phyloP scores from a whole-genome alignment of 1,140 invertebrate genomes.

The Potamilus streckersoni region DNA sequence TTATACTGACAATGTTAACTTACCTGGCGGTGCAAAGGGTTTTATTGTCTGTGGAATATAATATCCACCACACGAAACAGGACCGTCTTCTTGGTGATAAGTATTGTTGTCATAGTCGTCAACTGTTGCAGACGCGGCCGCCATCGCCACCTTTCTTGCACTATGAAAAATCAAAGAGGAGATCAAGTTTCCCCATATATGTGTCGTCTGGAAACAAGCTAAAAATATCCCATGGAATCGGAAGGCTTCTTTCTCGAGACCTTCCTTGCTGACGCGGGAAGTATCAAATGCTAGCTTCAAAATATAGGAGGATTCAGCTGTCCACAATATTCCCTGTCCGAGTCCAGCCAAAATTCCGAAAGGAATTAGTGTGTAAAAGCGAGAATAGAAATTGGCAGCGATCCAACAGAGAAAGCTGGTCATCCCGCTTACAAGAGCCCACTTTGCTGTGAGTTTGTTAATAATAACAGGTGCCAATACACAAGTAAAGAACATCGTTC shows the following conservation, averaged over 20 bases:
- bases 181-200: constrained; percentile 66
- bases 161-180: constrained; percentile 56
- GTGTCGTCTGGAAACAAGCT: constrained; percentile 67
- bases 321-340: constrained; percentile 65
- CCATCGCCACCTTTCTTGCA: not conserved
- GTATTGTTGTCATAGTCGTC: too few relatives aligned
- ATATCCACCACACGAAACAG: too few relatives aligned
- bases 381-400: constrained; percentile 63
- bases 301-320: constrained; percentile 62
- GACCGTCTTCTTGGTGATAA: too few relatives aligned
- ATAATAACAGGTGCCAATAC: constrained; percentile 61
- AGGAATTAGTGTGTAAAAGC: constrained; percentile 62
- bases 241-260: constrained; percentile 61
- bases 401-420: constrained; percentile 63
- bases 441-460: constrained; percentile 62
- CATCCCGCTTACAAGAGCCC: constrained; percentile 61
- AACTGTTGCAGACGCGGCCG: too few relatives aligned
- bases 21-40: too few relatives aligned
- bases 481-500: constrained; percentile 61
- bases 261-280: constrained; percentile 47
- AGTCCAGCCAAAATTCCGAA: constrained; percentile 62
- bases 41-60: too few relatives aligned
- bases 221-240: constrained; percentile 66
- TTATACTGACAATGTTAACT: too few relatives aligned
- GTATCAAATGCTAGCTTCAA: constrained; percentile 64